Conservation (phyloP, 2,797 vertebrate genomes). For the Calcarius lapponicus region DNA sequence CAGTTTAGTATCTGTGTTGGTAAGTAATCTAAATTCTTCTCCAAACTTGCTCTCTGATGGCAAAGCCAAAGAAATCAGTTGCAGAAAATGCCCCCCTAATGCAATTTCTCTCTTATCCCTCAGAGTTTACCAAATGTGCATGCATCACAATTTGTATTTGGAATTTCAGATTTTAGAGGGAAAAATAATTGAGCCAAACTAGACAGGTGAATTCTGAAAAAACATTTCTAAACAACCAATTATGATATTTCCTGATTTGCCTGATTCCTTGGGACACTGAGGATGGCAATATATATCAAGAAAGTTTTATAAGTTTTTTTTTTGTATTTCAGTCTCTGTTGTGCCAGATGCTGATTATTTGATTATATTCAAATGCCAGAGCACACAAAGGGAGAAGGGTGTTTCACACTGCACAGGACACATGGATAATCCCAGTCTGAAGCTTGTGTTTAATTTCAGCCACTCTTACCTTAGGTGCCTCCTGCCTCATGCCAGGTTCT, state of each 20-base stretch:
- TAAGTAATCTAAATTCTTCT: constrained; percentile 45
- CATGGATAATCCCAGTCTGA: not conserved
- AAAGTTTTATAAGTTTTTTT: not conserved
- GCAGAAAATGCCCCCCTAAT: not conserved
- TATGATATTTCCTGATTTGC: not conserved
- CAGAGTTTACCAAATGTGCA: not conserved
- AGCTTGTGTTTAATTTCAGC: not conserved
- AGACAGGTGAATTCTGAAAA: not conserved
- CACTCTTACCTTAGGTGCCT: not conserved
- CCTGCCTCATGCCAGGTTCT: not conserved
- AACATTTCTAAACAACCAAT: not conserved
- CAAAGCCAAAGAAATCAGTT: not conserved
- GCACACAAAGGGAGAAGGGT: not conserved
- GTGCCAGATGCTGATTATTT: not conserved
- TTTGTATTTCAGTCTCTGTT: not conserved
- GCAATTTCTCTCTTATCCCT: not conserved
- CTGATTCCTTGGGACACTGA: not conserved
- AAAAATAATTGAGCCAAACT: not conserved
- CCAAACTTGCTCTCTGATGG: not conserved
- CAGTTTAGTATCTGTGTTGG: not conserved
- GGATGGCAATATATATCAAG: not conserved
- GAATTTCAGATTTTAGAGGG: not conserved
- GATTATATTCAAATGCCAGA: not conserved
- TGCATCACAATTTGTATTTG: not conserved
- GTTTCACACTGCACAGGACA: not conserved